Base-by-base conservation (phyloP, 1,140 invertebrate species). In the Hylaeus anthracinus region DNA sequence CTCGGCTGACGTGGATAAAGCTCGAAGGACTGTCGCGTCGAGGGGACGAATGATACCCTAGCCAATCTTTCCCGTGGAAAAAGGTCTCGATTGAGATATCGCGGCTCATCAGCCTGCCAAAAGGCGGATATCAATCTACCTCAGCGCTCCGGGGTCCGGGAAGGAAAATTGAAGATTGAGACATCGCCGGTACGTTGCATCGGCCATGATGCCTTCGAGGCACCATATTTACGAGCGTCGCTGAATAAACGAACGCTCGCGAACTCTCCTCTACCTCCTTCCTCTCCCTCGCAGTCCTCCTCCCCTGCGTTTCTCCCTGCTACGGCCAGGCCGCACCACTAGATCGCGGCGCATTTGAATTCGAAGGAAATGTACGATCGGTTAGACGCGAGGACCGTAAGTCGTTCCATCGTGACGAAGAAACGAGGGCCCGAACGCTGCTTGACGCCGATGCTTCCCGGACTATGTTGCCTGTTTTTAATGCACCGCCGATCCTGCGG, bases 311-410 rank as follows among this genome's bases (percentile, higher is more conserved):
- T 64, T 72, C 61, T 72, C 55, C n/a, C 43, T 41, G 48, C 58
- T 60, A 60, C 41, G 5, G 39, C 71, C 75, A 65, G 80, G 77
- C 88, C 72, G 81, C 85, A 81, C 88, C 85, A 53, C 83, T 86
- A 79, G 79, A 81, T 79, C 81, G 72, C 73, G 83, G 86, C 82
- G 88, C 86, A 89, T 90, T 90, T 89, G 86, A 90, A 89, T 90
- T 89, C 84, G 83, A 88, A 86, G 87, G 87, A 90, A 86, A 83
- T 72, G 84, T 76, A 86, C 80, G 73, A 86, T 83, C 69, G 70
- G 83, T 43, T 70, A 82, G 82, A 81, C 51, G 56, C 69, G 83
- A 65, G 82, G 84, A 72, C 75, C 81, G 63, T 64, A 79, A 58
- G 60, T 79, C 72, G 72, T 83, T 76, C 58, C 73, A 65, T 83